Evolutionary conservation across 2,888 invertebrate genomes (phyloP).

Genomic region (Eupithecia subumbrata): DNA sequence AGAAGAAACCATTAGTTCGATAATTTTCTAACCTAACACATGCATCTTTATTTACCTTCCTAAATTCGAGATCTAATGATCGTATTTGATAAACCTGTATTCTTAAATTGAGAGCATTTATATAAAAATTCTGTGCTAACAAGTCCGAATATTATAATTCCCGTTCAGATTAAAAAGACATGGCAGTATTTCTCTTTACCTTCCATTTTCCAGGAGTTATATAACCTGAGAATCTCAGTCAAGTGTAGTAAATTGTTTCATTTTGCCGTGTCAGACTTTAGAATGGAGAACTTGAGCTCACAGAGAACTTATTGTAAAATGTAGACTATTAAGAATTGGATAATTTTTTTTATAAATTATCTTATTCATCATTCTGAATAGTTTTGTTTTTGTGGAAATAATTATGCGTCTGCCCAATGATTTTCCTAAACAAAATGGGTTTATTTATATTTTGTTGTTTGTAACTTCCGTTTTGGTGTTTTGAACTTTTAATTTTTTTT

Average conservation of each 20-base stretch:
- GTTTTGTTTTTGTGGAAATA: not conserved
- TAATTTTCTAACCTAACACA: not conserved
- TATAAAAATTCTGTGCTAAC: not conserved
- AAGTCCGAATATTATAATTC: not conserved
- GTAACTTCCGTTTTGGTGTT: not conserved
- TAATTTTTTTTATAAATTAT: not conserved
- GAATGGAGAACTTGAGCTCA: not conserved
- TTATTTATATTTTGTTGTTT: not conserved
- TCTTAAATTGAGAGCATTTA: not conserved
- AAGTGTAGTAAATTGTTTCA: not conserved
- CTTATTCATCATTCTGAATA: not conserved
- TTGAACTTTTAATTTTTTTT: not conserved
- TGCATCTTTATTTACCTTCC: not conserved
- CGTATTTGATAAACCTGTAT: not conserved
- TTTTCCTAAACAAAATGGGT: not conserved
- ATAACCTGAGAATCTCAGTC: not conserved
- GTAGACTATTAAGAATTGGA: no score
- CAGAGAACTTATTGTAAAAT: not conserved
- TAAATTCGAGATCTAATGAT: not conserved
- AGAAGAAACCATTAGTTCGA: not conserved
- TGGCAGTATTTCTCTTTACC: not conserved
- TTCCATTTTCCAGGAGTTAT: not conserved
- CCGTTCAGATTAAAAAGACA: not conserved
- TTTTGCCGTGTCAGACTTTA: not conserved
- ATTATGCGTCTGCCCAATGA: not conserved